These are phyloP conservation scores for Gymnocypris eckloni DNA, from an alignment of 2,797 vertebrate species.

Conservation along the genomic window DNA sequence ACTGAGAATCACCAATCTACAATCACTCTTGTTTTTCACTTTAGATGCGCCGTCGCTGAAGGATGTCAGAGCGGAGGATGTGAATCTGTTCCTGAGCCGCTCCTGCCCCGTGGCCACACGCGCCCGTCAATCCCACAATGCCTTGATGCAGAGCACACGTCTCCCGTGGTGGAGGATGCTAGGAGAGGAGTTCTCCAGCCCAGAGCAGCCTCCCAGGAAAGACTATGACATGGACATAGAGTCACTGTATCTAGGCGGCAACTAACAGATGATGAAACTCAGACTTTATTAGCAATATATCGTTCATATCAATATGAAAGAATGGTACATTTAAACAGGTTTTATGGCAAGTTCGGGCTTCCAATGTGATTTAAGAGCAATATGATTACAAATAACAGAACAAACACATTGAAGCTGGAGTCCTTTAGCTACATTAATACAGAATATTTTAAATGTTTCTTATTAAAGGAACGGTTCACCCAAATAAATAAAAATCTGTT, in stretches of 20 bases:
- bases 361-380: background rate
- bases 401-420: background rate
- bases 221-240: conserved; percentile 80
- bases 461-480: background rate
- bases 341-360: background rate
- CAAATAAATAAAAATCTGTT: background rate
- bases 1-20: background rate
- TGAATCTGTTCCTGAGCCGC: conserved; percentile 81
- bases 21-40: background rate
- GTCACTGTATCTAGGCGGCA: conserved; percentile 80
- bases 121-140: conserved; percentile 85
- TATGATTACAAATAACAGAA: background rate
- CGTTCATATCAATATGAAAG: background rate
- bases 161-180: conserved; percentile 93
- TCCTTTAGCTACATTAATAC: background rate
- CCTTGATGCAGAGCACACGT: conserved; percentile 77
- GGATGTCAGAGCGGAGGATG: conserved; percentile 72
- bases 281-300: conserved; percentile 15
- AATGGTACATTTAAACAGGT: background rate
- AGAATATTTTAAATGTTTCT: background rate
- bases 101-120: conserved; percentile 81
- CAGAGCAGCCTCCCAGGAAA: conserved; percentile 69
- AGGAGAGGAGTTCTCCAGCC: conserved; percentile 72
- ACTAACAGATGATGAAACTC: conserved; percentile 22
- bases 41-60: conserved; percentile 86